Evolutionary conservation across 2,797 vertebrate species (phyloP).

Genomic region (Myripristis jacobus): DNA sequence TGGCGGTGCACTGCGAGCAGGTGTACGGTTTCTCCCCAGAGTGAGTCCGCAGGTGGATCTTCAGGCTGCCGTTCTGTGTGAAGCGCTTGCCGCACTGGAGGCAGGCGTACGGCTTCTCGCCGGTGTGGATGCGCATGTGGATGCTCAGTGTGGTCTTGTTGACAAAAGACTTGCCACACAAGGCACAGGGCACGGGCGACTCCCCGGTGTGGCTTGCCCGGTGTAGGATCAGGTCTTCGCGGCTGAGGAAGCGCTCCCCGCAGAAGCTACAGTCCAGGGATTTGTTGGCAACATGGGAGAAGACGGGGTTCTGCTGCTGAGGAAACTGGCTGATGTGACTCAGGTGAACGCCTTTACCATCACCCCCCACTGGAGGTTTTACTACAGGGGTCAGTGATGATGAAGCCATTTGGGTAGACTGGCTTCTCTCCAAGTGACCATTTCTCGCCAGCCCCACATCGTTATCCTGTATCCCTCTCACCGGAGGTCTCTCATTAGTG

Average conservation of each 20-base stretch:
- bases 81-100: slow-evolving; percentile 79
- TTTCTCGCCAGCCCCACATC: slow-evolving; percentile 39
- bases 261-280: slow-evolving; percentile 75
- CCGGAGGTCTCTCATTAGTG: slow-evolving; percentile 23
- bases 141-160: slow-evolving; percentile 78
- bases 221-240: slow-evolving; percentile 72
- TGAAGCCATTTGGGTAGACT: slow-evolving; percentile 41
- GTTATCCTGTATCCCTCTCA: slow-evolving; percentile 54
- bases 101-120: slow-evolving; percentile 80
- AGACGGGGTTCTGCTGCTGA: slow-evolving; percentile 49
- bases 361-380: slow-evolving; percentile 29
- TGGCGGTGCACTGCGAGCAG: slow-evolving; percentile 73
- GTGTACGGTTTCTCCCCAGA: slow-evolving; percentile 81
- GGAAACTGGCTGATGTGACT: slow-evolving; percentile 61
- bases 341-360: slow-evolving; percentile 46
- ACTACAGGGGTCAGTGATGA: slow-evolving; percentile 35
- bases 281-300: slow-evolving; percentile 48
- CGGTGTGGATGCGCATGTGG: slow-evolving; percentile 82
- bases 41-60: slow-evolving; percentile 82
- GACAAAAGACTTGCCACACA: slow-evolving; percentile 75
- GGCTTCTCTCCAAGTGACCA: slow-evolving; percentile 56
- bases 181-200: slow-evolving; percentile 58
- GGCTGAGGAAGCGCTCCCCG: slow-evolving; percentile 62
- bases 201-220: slow-evolving; percentile 75
- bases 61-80: slow-evolving; percentile 81